Evolutionary conservation across 2,113 vertebrate genomes (phyloP), one percentile per base, ranked within the genome.

Genomic region (Neogobius melanostomus): DNA sequence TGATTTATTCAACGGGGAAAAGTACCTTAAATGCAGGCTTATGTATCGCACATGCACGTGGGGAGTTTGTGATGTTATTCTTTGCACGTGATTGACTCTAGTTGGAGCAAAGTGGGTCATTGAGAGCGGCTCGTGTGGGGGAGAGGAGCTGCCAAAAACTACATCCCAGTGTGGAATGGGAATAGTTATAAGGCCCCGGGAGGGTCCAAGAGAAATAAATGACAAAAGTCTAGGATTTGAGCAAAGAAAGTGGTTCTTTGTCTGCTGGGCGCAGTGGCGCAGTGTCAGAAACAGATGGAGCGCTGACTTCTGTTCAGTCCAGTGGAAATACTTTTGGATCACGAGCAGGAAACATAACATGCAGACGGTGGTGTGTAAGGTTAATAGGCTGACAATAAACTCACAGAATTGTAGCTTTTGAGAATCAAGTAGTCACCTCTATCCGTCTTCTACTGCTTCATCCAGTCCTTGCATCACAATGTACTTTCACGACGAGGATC

Each of bases 101-200:
- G 75, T 72, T 68, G 84, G 76, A 68, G 67, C 67, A 74, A 81
- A 68, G 78, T 50, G 0, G 53, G 71, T 71, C 68, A 76, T 12
- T 48, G 45, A 67, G 72, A 83, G 78, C 44, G 36, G 72, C n/a
- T 70, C 56, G 66, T 14, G 47, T 61, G 69, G 69, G 70, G 68
- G 69, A 65, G 49, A 75, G 43, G 53, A 69, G 56, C 66, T 61
- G 80, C 77, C 75, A 36, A 36, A 76, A 79, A n/a, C 64, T 70
- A 69, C 77, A 83, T 46, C 80, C 74, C 36, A 73, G 74, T 77
- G 76, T 83, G 84, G 80, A 84, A 84, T 83, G 74, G 79, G 81
- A 83, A 71, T 79, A 83, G 81, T 74, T 69, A 57, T 65, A 49
- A 59, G 60, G 62, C 68, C 77, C 77, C 77, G 53, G 6, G 74